phyloP scores from a whole-genome alignment of 2,113 vertebrate genomes.

The Festucalex cinctus region DNA sequence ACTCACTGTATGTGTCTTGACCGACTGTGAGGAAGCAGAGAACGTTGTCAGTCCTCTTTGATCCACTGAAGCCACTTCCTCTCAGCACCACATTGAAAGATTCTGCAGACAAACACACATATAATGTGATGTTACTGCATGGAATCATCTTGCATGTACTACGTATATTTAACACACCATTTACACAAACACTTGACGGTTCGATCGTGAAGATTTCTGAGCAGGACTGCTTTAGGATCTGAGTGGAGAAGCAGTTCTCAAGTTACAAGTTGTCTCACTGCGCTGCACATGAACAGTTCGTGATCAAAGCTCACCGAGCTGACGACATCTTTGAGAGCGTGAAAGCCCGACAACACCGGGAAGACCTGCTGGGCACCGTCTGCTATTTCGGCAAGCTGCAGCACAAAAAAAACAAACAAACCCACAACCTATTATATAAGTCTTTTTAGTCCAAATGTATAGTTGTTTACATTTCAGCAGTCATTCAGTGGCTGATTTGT shows the following conservation, averaged over 20 bases:
- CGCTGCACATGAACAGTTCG: not conserved
- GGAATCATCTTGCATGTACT: not conserved
- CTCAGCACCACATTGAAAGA: slow-evolving; percentile 85
- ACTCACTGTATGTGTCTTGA: slow-evolving; percentile 77
- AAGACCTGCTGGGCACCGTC: slow-evolving; percentile 89
- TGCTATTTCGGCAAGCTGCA: slow-evolving; percentile 87
- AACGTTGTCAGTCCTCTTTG: slow-evolving; percentile 62
- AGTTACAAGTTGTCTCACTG: not conserved
- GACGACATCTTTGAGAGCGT: slow-evolving; percentile 88
- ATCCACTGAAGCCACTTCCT: slow-evolving; percentile 80
- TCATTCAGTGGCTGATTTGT: not conserved
- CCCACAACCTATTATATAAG: not conserved
- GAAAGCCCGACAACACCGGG: slow-evolving; percentile 89
- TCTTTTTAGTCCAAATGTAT: not conserved
- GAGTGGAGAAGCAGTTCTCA: slow-evolving; percentile 7
- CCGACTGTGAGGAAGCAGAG: slow-evolving; percentile 80
- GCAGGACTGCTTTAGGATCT: slow-evolving; percentile 90
- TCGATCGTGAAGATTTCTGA: slow-evolving; percentile 83
- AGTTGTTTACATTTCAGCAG: not conserved
- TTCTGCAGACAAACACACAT: slow-evolving; percentile 68
- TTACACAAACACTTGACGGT: slow-evolving; percentile 89
- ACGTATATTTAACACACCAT: slow-evolving; percentile 73
- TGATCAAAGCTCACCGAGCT: slow-evolving; percentile 80
- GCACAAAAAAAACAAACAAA: not conserved
- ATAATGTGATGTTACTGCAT: not conserved